Evolutionary conservation across 2,888 invertebrate species (phyloP).

Genomic region (Crocallis elinguaria): DNA sequence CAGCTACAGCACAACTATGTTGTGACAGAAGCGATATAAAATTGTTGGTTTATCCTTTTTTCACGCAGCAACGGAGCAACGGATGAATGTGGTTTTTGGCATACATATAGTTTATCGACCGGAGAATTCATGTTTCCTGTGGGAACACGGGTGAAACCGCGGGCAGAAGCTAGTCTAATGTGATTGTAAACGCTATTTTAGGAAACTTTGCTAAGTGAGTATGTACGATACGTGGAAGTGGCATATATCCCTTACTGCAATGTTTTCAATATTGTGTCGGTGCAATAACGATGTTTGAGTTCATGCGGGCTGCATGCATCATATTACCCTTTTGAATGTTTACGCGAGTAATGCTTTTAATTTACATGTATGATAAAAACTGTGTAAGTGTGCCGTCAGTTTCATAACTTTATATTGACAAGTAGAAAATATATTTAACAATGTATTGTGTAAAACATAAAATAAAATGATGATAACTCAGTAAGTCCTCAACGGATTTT

Average conservation of each 20-base stretch:
- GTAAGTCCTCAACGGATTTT: neutral
- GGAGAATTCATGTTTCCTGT: too few relatives aligned
- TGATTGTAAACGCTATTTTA: too few relatives aligned
- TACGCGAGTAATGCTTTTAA: conserved; percentile 32
- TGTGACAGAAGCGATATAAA: too few relatives aligned
- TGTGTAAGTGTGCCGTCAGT: conserved; percentile 20
- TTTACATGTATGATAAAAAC: conserved; percentile 36
- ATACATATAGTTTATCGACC: too few relatives aligned
- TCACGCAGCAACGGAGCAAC: too few relatives aligned
- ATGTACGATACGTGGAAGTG: neutral
- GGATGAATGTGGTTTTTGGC: too few relatives aligned
- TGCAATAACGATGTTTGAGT: conserved; percentile 42
- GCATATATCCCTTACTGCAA: conserved; percentile 25
- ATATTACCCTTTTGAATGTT: conserved; percentile 39
- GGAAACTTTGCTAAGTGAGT: neutral
- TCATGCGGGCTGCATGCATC: conserved; percentile 51
- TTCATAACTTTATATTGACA: conserved; percentile 17
- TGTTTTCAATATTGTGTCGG: neutral
- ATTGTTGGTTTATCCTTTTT: too few relatives aligned
- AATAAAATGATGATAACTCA: too few relatives aligned
- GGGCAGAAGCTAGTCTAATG: too few relatives aligned
- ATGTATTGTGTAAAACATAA: too few relatives aligned
- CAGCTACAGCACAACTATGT: too few relatives aligned
- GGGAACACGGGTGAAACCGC: too few relatives aligned
- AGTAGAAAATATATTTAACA: neutral